Conservation (phyloP, 2,797 vertebrate species). For the Smutsia gigantea region DNA sequence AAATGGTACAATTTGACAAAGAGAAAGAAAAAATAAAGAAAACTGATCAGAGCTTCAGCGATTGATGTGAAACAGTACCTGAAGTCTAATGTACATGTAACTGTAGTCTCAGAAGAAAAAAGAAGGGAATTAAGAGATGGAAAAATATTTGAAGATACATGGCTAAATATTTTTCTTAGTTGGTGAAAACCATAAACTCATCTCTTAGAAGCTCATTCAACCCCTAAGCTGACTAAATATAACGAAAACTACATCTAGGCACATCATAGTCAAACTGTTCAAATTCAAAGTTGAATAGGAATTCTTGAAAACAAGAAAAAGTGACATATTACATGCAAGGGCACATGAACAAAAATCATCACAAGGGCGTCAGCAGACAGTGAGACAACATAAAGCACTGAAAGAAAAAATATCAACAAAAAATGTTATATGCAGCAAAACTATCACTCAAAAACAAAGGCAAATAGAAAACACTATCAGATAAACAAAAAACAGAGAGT, state of each 20-base stretch:
- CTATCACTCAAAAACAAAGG: neutral
- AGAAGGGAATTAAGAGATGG: neutral
- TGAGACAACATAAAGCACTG: neutral
- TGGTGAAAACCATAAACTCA: neutral
- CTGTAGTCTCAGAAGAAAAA: neutral
- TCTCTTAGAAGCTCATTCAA: neutral
- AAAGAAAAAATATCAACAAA: neutral
- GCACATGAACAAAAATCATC: neutral
- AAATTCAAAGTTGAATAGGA: neutral
- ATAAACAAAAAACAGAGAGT: constrained; percentile 29
- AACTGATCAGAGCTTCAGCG: neutral
- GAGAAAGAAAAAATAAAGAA: neutral
- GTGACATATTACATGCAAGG: neutral
- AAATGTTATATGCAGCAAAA: neutral
- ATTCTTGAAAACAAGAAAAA: neutral
- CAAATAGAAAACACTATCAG: neutral
- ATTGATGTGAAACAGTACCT: neutral
- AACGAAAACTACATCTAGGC: neutral
- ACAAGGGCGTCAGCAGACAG: neutral
- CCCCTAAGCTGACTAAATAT: neutral
- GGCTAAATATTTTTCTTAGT: neutral
- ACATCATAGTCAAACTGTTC: neutral
- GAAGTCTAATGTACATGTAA: neutral
- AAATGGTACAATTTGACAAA: neutral
- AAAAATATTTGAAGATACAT: neutral